Conservation (phyloP, 2,797 vertebrate genomes). For the Cephalopachus bancanus region DNA sequence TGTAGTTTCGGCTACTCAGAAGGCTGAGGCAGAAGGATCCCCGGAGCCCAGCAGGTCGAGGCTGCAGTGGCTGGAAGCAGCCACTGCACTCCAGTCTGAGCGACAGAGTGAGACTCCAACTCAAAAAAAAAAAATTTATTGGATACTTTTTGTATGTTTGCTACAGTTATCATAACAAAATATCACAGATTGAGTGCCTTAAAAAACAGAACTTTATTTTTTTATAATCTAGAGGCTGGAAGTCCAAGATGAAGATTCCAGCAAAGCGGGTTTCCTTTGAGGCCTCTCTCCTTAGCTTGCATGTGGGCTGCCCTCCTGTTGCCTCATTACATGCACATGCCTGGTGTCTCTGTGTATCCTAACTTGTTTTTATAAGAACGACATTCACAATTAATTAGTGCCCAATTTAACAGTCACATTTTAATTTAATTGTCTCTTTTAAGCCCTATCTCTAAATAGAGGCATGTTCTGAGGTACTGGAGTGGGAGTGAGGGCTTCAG, state of each 20-base stretch:
- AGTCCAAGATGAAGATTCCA: neutral
- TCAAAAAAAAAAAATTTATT: neutral
- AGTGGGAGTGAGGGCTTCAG: neutral
- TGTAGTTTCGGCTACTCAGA: too few species aligned
- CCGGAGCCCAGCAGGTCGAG: too few species aligned
- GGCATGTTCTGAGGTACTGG: neutral
- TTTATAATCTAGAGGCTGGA: neutral
- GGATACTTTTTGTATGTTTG: neutral
- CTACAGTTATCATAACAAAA: neutral
- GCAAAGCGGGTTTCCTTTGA: neutral
- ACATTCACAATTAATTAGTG: neutral
- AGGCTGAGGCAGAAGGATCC: too few species aligned
- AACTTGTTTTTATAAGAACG: neutral
- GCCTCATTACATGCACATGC: neutral
- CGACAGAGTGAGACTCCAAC: too few species aligned
- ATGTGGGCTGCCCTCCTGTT: neutral
- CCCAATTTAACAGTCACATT: neutral
- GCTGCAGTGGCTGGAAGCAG: too few species aligned
- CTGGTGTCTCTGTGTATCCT: neutral
- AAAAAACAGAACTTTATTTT: neutral
- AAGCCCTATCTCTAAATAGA: neutral
- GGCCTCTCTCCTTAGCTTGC: neutral
- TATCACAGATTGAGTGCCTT: neutral
- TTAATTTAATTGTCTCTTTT: neutral
- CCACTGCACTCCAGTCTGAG: too few species aligned